Conservation (phyloP, 2,797 vertebrate species). For the Myoxocephalus aenaeus region DNA sequence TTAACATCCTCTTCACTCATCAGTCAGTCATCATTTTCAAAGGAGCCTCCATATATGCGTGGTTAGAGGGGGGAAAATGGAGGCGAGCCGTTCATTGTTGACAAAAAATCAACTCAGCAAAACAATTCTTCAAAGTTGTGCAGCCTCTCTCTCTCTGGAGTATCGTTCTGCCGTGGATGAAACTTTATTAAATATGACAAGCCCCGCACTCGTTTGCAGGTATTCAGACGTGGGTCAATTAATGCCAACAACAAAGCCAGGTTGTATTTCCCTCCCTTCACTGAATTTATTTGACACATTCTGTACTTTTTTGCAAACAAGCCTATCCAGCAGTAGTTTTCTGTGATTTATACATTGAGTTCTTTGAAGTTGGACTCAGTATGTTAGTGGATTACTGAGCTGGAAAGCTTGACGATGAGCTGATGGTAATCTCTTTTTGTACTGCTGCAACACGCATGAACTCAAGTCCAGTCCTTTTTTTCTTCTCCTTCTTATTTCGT, state of each 20-base stretch:
- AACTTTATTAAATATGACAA: conserved; percentile 64
- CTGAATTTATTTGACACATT: conserved; percentile 37
- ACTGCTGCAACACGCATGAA: not conserved
- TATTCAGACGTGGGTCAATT: conserved; percentile 54
- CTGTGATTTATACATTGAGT: not conserved
- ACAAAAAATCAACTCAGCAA: conserved; percentile 65
- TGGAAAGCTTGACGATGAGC: conserved; percentile 25
- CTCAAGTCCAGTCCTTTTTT: not conserved
- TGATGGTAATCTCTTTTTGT: conserved; percentile 20
- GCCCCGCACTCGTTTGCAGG: conserved; percentile 48
- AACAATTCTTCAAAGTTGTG: conserved; percentile 63
- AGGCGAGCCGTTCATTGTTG: conserved; percentile 39
- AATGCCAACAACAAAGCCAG: conserved; percentile 56
- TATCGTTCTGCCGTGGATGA: conserved; percentile 31
- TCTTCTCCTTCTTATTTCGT: conserved; percentile 1
- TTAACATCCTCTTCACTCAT: not conserved
- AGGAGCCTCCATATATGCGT: conserved; percentile 45
- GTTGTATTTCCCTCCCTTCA: conserved; percentile 36
- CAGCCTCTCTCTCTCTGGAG: conserved; percentile 53
- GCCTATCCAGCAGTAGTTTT: conserved; percentile 38
- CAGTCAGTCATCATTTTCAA: conserved; percentile 66
- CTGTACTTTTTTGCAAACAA: conserved; percentile 38
- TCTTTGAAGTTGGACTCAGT: conserved; percentile 22
- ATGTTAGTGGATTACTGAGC: conserved; percentile 17
- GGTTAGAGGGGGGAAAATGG: conserved; percentile 40